Base-by-base conservation (phyloP, 2,888 invertebrate species). In the Polia nebulosa region DNA sequence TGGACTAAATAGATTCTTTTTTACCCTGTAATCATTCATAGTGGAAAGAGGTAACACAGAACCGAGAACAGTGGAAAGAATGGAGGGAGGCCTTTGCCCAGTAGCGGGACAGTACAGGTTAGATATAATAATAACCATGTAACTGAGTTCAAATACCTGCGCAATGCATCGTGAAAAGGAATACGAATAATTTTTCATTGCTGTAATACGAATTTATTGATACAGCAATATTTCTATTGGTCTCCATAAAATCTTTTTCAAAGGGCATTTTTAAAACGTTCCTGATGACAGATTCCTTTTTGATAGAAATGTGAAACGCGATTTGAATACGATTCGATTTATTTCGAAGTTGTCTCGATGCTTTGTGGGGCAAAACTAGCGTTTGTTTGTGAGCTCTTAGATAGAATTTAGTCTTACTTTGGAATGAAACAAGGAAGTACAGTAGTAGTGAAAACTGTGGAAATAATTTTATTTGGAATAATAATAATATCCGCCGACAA, bases 311-410 rank as follows among this genome's bases (percentile, higher is more conserved):
- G 44, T 55, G 68, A 69, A 72, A 62, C 66, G 71, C 55, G 57
- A 75, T 77, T 70, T 79, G 70, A 79, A 81, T 81, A 39, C 52
- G 36, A 70, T 74, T 74, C 56, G 64, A 72, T 72, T 81, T 72
- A 81, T 81, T 76, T 81, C 41, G 39, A 71, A 64, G 56, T 58
- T 49, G 52, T 51, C 15, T 59, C 29, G 29, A 59, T 65, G 44
- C 61, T 76, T 76, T 73, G 68, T 72, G 49, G 44, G 39, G 17
- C 3, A 56, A 67, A 59, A 66, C 63, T 51, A 72, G 56, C 71
- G 56, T 75, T n/a, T 80, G 65, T 80, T 72, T 66, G 47, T 45
- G 22, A 64, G 51, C 47, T 39, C 57, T 69, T 47, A 34, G n/a
- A 70, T 59, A 34, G 34, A 63, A 55, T 75, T 66, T 13, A 45